phyloP scores from a whole-genome alignment of 2,113 vertebrate genomes.

The Cyanistes caeruleus region DNA sequence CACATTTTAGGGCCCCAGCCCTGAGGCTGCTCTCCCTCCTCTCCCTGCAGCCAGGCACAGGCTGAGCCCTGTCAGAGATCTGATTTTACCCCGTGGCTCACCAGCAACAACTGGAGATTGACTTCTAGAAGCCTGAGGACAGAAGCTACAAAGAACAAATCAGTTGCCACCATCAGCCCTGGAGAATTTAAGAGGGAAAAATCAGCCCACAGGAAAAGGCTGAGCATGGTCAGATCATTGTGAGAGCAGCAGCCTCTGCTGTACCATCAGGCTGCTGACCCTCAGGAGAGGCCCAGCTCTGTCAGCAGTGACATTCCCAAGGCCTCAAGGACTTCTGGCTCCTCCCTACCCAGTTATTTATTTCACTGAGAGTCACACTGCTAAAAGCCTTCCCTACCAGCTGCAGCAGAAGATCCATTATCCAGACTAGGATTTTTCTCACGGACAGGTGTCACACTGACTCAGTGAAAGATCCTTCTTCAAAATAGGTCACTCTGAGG shows the following conservation, averaged over 20 bases:
- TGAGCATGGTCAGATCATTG: not conserved
- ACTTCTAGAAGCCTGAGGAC: not conserved
- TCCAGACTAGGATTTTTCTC: not conserved
- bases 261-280: not conserved
- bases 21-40: not conserved
- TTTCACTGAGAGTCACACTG: not conserved
- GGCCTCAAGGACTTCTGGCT: not conserved
- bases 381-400: not conserved
- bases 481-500: constrained; percentile 10
- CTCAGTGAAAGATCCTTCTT: not conserved
- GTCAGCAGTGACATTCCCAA: not conserved
- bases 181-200: not conserved
- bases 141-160: not conserved
- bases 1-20: not conserved
- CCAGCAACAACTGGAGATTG: not conserved
- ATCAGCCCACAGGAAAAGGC: not conserved
- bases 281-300: not conserved
- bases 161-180: not conserved
- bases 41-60: not conserved
- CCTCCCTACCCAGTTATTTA: not conserved
- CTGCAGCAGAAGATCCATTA: not conserved
- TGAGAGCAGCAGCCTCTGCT: not conserved
- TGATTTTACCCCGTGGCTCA: not conserved
- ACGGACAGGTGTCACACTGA: not conserved
- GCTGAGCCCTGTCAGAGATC: not conserved